These are phyloP conservation scores for Pseudachorutes palmiensis DNA, from an alignment of 1,140 invertebrate species.

Conservation along the genomic window DNA sequence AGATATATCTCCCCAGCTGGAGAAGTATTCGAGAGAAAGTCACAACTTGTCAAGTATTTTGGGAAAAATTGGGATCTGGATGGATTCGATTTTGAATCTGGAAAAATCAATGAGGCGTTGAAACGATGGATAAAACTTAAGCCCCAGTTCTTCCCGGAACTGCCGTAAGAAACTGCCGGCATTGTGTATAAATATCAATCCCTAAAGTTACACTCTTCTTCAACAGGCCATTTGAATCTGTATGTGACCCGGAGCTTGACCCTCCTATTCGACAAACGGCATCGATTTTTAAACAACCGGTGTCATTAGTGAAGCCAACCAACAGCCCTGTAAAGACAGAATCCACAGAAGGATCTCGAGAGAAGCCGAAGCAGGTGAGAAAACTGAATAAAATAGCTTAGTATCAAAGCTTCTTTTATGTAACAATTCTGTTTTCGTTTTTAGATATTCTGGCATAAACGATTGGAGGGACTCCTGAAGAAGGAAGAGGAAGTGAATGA, in stretches of 20 bases:
- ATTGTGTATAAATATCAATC: background rate
- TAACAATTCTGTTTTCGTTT: background rate
- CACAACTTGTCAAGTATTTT: background rate
- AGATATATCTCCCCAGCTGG: background rate
- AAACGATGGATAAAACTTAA: background rate
- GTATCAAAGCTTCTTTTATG: background rate
- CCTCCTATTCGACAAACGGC: slow-evolving; percentile 2
- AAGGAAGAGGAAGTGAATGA: background rate
- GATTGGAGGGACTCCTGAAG: background rate
- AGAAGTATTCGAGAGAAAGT: background rate
- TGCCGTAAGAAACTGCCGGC: background rate
- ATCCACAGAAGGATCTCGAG: background rate
- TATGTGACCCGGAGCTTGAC: background rate
- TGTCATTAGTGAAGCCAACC: background rate
- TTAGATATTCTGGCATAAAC: background rate
- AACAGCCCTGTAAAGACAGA: background rate
- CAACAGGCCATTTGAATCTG: background rate
- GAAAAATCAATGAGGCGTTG: background rate
- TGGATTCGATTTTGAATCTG: background rate
- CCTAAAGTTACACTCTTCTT: background rate
- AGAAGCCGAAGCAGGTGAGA: slow-evolving; percentile 1
- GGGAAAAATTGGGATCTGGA: background rate
- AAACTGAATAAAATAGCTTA: background rate
- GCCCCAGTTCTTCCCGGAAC: background rate
- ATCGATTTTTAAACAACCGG: slow-evolving; percentile 5